Evolutionary conservation across 2,888 invertebrate genomes (phyloP), one percentile per base, ranked within the genome.

Genomic region (Lasius platythorax): DNA sequence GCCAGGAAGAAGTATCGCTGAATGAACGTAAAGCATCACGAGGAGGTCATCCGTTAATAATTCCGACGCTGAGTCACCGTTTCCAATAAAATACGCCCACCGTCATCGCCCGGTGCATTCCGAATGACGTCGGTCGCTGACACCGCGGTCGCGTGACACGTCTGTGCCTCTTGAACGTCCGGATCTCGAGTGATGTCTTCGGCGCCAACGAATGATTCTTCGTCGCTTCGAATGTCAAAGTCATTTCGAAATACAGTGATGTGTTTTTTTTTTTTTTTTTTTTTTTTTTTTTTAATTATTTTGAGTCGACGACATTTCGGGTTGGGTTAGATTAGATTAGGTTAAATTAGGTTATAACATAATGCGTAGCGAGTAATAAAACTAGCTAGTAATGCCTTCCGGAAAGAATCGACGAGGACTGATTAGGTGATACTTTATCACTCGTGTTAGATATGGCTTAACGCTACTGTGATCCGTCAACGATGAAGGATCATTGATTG

Each of bases 41-140:
- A 76, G 46, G 56, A 76, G 46, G 63, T 40, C 61, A 75, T 64
- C n/a, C 30, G 79, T 85, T 86, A 88, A 85, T 89, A 84, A 87
- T 85, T 86, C 79, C 79, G 63, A 53, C 82, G 86, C 79, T 91
- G 92, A 92, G 88, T 92, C 92, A 92, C 83, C 88, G 87, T 88
- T 89, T 90, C 85, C 88, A 89, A 90, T n/a, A 53, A 53, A 53
- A 53, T 91, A 87, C 91, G 88, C 88, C 89, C 86, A 88, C 89
- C 82, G 28, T 46, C 68, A 63, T 72, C 61, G 43, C 83, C 68
- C 79, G 70, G 58, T 85, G 84, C 83, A 74, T 89, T 84, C 74
- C 68, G 58, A 81, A 73, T 82, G 61, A 61, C 78, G 46, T 58
- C 87, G 87, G 81, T 83, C 85, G 85, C 85, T 81, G 85, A 87